A percentile compares a stretch with the other conserved stretches of the same genome.
phyloP scores from a whole-genome alignment of 2,797 vertebrate genomes.

The Argyrosomus regius region DNA sequence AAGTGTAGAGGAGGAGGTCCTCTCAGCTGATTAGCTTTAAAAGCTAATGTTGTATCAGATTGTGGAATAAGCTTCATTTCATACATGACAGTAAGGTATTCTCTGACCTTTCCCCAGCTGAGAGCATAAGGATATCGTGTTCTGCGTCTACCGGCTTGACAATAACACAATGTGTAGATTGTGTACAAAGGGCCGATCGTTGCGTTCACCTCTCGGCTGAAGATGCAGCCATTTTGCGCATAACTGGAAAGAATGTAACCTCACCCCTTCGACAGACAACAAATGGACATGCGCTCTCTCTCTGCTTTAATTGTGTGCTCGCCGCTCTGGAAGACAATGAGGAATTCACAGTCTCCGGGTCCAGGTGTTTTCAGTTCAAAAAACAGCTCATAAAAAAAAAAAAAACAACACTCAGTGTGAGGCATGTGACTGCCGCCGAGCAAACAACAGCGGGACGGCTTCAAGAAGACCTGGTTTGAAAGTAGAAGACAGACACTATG shows the following conservation, averaged over 20 bases:
- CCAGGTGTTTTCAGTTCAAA: conserved; percentile 82
- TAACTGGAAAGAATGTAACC: conserved; percentile 62
- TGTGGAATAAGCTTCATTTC: too few species aligned
- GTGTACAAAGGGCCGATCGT: background rate
- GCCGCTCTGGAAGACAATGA: conserved; percentile 68
- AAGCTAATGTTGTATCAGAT: background rate
- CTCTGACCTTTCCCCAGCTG: background rate
- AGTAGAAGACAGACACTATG: conserved; percentile 62
- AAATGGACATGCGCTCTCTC: conserved; percentile 53
- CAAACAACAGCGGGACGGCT: conserved; percentile 70
- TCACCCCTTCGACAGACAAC: conserved; percentile 63
- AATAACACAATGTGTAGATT: conserved; percentile 14
- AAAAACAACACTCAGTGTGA: conserved; percentile 44
- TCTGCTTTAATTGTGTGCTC: conserved; percentile 69
- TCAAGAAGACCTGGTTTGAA: conserved; percentile 63
- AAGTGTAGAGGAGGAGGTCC: conserved; percentile 3
- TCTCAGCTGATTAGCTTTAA: background rate
- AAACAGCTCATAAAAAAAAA: conserved; percentile 71
- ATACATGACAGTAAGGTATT: background rate
- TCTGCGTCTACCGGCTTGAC: background rate
- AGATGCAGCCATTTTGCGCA: conserved; percentile 58
- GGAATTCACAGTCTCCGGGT: conserved; percentile 60
- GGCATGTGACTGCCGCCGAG: conserved; percentile 66
- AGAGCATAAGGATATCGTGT: background rate
- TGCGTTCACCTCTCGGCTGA: conserved; percentile 24